phyloP scores from a whole-genome alignment of 2,113 vertebrate species.

The Emydocephalus ijimae region DNA sequence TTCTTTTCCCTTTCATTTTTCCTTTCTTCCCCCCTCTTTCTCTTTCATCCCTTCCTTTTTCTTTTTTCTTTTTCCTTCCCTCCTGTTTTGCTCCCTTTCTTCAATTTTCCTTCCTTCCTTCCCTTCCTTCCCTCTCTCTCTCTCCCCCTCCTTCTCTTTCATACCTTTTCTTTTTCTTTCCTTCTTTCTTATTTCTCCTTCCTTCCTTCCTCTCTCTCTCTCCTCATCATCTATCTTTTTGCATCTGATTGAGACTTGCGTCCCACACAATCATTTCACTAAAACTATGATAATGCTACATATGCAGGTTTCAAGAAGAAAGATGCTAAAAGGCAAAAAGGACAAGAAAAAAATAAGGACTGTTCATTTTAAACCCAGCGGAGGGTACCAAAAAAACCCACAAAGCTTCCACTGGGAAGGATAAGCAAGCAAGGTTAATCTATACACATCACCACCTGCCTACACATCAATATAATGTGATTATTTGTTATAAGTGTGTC shows the following conservation, averaged over 20 bases:
- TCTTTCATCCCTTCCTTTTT: no score
- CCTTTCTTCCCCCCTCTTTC: no score
- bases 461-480: neutral
- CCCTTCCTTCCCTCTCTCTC: no score
- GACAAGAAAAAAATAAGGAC: neutral
- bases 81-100: no score
- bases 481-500: neutral
- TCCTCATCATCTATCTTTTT: neutral
- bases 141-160: neutral
- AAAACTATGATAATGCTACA: neutral
- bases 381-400: neutral
- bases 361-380: neutral
- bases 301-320: neutral
- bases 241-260: neutral
- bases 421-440: neutral
- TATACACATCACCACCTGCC: neutral
- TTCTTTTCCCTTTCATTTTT: no score
- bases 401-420: neutral
- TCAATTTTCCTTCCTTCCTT: no score
- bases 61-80: no score
- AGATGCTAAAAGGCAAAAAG: neutral
- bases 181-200: no score
- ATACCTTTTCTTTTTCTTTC: neutral
- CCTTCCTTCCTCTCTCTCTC: neutral
- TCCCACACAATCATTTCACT: neutral